Evolutionary conservation across 2,113 vertebrate species (phyloP), one percentile per base, ranked within the genome.

Genomic region (Cinclus mexicanus): DNA sequence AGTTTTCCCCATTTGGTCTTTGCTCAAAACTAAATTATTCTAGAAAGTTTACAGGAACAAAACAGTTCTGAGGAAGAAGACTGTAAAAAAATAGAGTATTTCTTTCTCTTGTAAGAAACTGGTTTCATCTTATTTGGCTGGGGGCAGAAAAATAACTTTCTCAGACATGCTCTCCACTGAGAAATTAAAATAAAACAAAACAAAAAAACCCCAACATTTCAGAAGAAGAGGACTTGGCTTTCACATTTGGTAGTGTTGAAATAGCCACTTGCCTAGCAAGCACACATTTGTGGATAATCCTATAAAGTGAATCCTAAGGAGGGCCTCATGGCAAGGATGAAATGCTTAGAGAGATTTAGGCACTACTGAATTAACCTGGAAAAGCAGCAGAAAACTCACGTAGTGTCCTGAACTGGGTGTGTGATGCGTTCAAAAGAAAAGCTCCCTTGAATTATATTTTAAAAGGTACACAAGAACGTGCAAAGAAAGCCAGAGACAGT

Each of bases 261-360:
- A 81, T 83, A 75, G 47, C 47, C 79, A 87, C 85, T 81, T 80
- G 76, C 64, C 9, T 8, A 93, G 83, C 88, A 90, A 85, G 53
- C 59, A 91, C 9, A 80, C 67, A 74, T 80, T 82, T 81, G n/a
- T 41, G 49, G 68, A 64, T 89, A 94, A 95, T 89, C 77, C 80
- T 82, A 41, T 59, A n/a, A 75, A 89, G 70, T 25, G 47, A 90
- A 87, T 77, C 59, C 71, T 64, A 86, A 67, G 37, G 18, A 88
- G n/a, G n/a, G 52, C 22, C 49, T 68, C 44, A 35, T 7, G 22
- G 59, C 3, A 5, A 33, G 63, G 20, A 83, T 25, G 5, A 59
- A 82, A 80, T 13, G 29, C 46, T 67, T 77, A 56, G 33, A 77
- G 59, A 83, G 68, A 87, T 86, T 75, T 22, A 67, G 61, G 33